Base-by-base conservation (phyloP, 2,888 invertebrate genomes). In the Tortrix viridana region DNA sequence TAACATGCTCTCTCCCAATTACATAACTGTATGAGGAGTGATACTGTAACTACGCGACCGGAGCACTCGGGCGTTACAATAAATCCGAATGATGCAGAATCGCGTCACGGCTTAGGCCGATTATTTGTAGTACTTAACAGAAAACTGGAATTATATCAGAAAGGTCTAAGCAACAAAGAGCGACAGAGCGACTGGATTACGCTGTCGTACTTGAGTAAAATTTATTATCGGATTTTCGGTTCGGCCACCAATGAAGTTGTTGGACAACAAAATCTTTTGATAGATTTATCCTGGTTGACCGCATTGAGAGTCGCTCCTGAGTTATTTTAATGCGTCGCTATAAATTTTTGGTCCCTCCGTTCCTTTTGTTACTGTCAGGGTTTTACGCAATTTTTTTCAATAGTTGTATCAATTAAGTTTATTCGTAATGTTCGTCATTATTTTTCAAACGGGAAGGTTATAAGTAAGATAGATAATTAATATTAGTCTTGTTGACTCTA, bases 201-300 rank as follows among this genome's bases (percentile, higher is more conserved):
- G 84, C 89, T 89, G 91, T 91, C 91, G 89, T 87, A 85, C 87
- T 89, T 89, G 89, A 90, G 90, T 90, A 85, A 89, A 90, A 92
- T 92, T 92, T 92, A 92, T 92, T 89, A 89, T 91, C 86, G 89
- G 91, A 91, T 91, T 92, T 90, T 90, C 90, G 89, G 89, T 89
- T 89, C 88, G 91, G 90, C 91, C 91, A 92, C 91, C 91, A 90
- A 92, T 92, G 91, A 91, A 89, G 91, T 89, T 91, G 91, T 92
- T 88, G 89, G 89, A 90, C 90, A 89, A 90, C 90, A 90, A 90
- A 92, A 90, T 92, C 91, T 91, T 90, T 89, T 92, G 91, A 91
- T 92, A 91, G 90, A 92, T 91, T 90, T 90, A 91, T 92, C 90
- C 90, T 85, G 86, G 87, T 81, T 89, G 88, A 88, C 89, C 89